Percentiles rank a stretch among this genome's conserved stretches.
Evolutionary conservation across 1,140 invertebrate species (phyloP).

Genomic region (Lepidostoma basale): DNA sequence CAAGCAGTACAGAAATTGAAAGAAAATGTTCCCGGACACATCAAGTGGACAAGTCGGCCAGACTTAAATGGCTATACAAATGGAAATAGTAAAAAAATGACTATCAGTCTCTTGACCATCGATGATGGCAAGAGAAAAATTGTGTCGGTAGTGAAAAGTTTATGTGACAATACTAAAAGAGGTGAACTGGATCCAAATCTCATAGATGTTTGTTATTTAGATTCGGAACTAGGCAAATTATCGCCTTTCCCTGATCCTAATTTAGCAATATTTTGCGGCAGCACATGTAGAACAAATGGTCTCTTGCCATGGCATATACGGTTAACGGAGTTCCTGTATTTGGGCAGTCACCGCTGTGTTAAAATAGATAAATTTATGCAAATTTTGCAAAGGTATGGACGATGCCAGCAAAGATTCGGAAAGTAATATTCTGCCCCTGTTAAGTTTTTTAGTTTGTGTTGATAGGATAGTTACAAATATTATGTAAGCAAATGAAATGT

Average conservation of each 20-base stretch:
- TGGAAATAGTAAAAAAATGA: conserved; percentile 60
- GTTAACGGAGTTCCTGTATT: conserved; percentile 70
- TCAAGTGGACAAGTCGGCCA: conserved; percentile 63
- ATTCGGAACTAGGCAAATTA: conserved; percentile 56
- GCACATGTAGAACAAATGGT: conserved; percentile 64
- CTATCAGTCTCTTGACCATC: conserved; percentile 54
- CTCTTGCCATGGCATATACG: conserved; percentile 75
- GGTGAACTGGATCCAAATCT: conserved; percentile 43
- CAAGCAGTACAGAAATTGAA: conserved; percentile 60
- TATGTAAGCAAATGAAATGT: neutral
- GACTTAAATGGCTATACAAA: conserved; percentile 62
- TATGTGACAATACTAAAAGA: conserved; percentile 38
- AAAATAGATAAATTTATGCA: conserved; percentile 62
- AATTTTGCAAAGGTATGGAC: conserved; percentile 65
- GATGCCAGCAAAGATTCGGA: conserved; percentile 72
- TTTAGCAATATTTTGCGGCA: conserved; percentile 67
- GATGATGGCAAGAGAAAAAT: conserved; percentile 65
- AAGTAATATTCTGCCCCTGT: conserved; percentile 56
- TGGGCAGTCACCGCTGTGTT: conserved; percentile 62
- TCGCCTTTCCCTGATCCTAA: conserved; percentile 70
- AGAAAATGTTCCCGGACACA: conserved; percentile 59
- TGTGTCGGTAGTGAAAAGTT: conserved; percentile 51
- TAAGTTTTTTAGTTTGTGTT: neutral
- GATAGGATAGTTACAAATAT: neutral
- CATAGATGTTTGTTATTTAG: conserved; percentile 57